Percentiles rank a stretch among this genome's conserved stretches.
Conservation (phyloP, 2,113 vertebrate species). For the Clarias batrachus region DNA sequence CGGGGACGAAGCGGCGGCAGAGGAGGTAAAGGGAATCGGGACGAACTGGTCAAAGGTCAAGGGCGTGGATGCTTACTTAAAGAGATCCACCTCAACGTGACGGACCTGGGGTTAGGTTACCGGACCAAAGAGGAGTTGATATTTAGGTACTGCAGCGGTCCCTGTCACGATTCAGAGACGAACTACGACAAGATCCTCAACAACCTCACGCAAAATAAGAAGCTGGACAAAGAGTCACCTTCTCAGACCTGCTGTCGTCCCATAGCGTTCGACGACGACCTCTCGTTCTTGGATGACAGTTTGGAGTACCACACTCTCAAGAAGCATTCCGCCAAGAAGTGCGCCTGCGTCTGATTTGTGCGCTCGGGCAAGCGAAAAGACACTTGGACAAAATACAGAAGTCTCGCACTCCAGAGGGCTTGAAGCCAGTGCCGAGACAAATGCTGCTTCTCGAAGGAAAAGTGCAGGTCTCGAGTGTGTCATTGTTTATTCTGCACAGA, state of each 20-base stretch:
- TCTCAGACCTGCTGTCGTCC: constrained; percentile 90
- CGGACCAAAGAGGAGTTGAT: constrained; percentile 96
- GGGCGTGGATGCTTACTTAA: constrained; percentile 88
- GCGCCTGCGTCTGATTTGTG: constrained; percentile 85
- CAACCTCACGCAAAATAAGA: constrained; percentile 92
- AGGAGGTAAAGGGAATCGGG: constrained; percentile 70
- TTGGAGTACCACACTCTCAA: constrained; percentile 93
- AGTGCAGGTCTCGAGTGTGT: constrained; percentile 8
- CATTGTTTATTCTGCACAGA: constrained; percentile 9
- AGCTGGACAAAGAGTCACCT: constrained; percentile 87
- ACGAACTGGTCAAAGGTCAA: constrained; percentile 66
- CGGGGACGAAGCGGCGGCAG: constrained; percentile 68
- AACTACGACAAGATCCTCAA: constrained; percentile 97
- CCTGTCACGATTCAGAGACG: constrained; percentile 88
- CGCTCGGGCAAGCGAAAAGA: constrained; percentile 55
- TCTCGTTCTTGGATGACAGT: constrained; percentile 94
- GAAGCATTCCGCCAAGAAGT: constrained; percentile 96
- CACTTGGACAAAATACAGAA: constrained; percentile 13
- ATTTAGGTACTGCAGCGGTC: constrained; percentile 95
- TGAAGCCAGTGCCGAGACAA: constrained; percentile 44
- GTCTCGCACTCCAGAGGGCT: constrained; percentile 16
- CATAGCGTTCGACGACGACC: constrained; percentile 89
- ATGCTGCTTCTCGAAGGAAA: constrained; percentile 32
- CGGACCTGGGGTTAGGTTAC: constrained; percentile 93
- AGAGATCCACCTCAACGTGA: constrained; percentile 93